Evolutionary conservation across 2,113 vertebrate species (phyloP).

Genomic region (Alces alces): DNA sequence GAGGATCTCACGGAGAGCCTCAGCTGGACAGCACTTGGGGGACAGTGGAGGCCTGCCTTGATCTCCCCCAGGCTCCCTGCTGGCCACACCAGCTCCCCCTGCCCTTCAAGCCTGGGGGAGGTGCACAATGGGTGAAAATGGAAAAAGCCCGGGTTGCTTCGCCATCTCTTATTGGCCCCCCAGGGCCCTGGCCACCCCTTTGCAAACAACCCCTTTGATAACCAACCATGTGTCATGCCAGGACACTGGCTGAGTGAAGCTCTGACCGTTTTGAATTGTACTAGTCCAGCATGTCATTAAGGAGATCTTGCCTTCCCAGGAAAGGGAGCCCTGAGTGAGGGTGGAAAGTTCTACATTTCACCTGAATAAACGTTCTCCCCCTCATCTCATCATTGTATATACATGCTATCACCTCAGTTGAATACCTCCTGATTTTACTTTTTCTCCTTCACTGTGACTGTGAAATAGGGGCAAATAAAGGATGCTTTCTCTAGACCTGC

Average conservation of each 20-base stretch:
- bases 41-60: background rate
- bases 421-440: background rate
- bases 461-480: background rate
- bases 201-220: background rate
- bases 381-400: background rate
- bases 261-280: background rate
- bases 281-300: too few relatives aligned
- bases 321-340: background rate
- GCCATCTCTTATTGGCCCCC: background rate
- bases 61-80: background rate
- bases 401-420: background rate
- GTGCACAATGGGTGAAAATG: background rate
- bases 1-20: rapidly evolving
- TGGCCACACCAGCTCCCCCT: background rate
- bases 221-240: too few relatives aligned
- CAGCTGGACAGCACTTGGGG: background rate
- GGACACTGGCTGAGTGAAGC: background rate
- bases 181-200: background rate
- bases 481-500: background rate
- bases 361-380: background rate
- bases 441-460: background rate
- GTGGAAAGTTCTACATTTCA: background rate
- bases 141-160: too few relatives aligned
- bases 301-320: background rate
- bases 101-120: background rate